phyloP scores from a whole-genome alignment of 2,113 vertebrate species.

The Protobothrops flavoviridis region DNA sequence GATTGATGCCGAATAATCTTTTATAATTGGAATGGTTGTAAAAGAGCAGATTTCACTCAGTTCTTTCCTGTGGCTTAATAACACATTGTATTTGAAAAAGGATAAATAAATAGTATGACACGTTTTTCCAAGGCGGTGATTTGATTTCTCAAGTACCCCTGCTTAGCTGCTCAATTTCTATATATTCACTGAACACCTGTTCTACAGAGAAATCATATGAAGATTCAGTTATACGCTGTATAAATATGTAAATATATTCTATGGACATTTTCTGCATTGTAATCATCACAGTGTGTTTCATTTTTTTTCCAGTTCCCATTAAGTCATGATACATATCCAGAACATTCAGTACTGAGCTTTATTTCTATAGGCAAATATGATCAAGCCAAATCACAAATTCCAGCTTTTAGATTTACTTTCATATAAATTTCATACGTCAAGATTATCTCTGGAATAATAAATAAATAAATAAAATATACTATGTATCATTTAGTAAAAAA shows the following conservation, averaged over 20 bases:
- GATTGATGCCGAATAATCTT: not conserved
- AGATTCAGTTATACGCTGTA: not conserved
- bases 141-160: constrained; percentile 17
- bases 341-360: not conserved
- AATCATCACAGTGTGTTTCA: not conserved
- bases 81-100: constrained; percentile 1
- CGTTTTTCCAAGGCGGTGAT: not conserved
- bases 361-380: not conserved
- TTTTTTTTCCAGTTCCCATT: too few relatives aligned
- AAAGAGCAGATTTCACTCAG: constrained; percentile 14
- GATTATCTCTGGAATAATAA: not conserved
- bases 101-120: not conserved
- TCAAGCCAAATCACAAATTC: not conserved
- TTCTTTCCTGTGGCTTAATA: constrained; percentile 14
- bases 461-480: not conserved
- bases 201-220: not conserved
- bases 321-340: not conserved
- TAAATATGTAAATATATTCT: not conserved
- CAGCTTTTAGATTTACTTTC: constrained; percentile 54
- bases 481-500: not conserved
- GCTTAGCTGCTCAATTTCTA: not conserved
- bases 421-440: not conserved
- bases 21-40: not conserved
- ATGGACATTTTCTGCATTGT: not conserved
- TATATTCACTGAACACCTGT: constrained; percentile 4